Percentiles rank a stretch among this genome's conserved stretches.
Evolutionary conservation across 92 coral and sea anemone species (phyloP).

Genomic region (Zoanthus gigantus): DNA sequence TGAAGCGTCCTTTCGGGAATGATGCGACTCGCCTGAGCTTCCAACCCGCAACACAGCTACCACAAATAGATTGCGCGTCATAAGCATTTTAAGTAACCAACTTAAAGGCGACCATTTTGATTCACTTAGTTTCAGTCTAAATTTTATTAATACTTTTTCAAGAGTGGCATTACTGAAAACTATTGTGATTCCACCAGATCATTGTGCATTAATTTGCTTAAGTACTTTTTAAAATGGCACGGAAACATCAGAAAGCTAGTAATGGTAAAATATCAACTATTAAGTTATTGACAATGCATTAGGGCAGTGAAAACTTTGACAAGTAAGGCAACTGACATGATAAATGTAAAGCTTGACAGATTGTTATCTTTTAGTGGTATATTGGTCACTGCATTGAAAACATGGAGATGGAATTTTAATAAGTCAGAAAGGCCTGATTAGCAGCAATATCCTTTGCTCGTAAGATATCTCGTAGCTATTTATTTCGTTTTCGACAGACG

Average conservation of each 20-base stretch:
- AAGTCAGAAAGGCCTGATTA: neutral
- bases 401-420: slow-evolving; percentile 15
- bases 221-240: neutral
- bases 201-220: slow-evolving; percentile 18
- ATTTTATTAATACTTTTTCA: neutral
- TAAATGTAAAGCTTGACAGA: slow-evolving; percentile 20
- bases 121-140: neutral
- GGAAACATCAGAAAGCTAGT: neutral
- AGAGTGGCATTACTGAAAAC: neutral
- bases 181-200: neutral
- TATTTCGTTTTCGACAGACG: neutral
- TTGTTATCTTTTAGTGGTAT: slow-evolving; percentile 28
- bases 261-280: neutral
- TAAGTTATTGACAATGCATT: slow-evolving; percentile 23
- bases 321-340: neutral
- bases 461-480: neutral
- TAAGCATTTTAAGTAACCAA: neutral
- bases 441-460: neutral
- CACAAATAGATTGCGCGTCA: slow-evolving; percentile 43
- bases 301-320: slow-evolving; percentile 15
- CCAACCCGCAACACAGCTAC: slow-evolving; percentile 17
- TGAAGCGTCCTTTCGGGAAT: slow-evolving; percentile 45
- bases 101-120: neutral
- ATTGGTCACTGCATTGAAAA: slow-evolving; percentile 5
- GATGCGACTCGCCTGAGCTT: slow-evolving; percentile 29